phyloP scores from a whole-genome alignment of 2,797 vertebrate species.

The Schizothorax lantsangensis region DNA sequence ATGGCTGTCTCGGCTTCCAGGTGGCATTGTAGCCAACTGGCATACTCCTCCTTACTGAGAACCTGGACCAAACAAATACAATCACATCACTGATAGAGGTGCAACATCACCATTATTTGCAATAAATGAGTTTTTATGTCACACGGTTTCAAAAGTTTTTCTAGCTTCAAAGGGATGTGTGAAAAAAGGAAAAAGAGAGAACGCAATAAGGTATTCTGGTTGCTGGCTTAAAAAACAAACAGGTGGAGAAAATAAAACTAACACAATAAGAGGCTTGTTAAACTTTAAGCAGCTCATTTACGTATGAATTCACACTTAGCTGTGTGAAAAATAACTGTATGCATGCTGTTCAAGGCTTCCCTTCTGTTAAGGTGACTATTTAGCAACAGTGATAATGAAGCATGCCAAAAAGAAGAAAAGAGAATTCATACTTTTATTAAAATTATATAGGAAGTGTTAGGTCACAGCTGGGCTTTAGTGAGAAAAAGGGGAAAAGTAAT shows the following conservation, averaged over 20 bases:
- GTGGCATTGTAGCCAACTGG: conserved; percentile 91
- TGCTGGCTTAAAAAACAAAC: conserved; percentile 5
- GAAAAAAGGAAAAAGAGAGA: neutral
- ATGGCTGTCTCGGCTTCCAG: conserved; percentile 91
- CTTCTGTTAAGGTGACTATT: conserved; percentile 38
- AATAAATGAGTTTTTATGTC: neutral
- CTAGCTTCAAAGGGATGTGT: neutral
- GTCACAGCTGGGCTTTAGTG: neutral
- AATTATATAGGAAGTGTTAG: neutral
- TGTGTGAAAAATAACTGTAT: conserved; percentile 5
- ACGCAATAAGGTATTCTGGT: neutral
- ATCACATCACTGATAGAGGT: neutral
- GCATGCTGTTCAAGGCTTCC: conserved; percentile 29
- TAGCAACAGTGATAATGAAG: conserved; percentile 9
- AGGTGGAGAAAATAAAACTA: conserved; percentile 5
- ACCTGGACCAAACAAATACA: conserved; percentile 73
- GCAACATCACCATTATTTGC: neutral
- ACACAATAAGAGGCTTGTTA: conserved; percentile 33
- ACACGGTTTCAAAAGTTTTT: neutral
- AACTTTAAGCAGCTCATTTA: conserved; percentile 21
- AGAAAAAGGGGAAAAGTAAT: neutral
- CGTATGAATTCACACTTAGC: conserved; percentile 28
- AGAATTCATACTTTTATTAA: neutral
- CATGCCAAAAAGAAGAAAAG: neutral
- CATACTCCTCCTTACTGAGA: conserved; percentile 91